A percentile compares a stretch with the other conserved stretches of the same genome.
phyloP scores from a whole-genome alignment of 2,888 invertebrate genomes.

The Cataglyphis altisquamis region DNA sequence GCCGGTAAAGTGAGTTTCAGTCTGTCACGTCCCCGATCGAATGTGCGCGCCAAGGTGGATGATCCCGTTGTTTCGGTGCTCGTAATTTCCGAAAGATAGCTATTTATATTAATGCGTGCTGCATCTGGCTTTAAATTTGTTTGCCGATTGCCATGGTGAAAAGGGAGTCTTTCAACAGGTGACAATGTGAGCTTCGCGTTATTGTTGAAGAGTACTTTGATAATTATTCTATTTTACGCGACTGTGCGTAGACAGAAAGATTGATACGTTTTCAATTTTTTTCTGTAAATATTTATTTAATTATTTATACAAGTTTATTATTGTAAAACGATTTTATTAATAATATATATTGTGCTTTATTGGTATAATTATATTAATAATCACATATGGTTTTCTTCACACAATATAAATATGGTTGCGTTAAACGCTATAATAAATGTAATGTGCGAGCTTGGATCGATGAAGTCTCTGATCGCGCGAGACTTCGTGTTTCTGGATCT shows the following conservation, averaged over 20 bases:
- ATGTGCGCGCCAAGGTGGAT: conserved; percentile 31
- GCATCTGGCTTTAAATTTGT: conserved; percentile 37
- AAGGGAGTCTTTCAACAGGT: conserved; percentile 39
- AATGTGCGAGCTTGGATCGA: conserved; percentile 23
- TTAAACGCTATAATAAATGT: conserved; percentile 8
- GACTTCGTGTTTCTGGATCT: conserved; percentile 17
- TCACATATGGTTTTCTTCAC: background rate
- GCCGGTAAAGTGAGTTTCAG: conserved; percentile 92
- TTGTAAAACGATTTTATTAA: background rate
- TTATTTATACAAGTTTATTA: background rate
- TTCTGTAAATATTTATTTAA: background rate
- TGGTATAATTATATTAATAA: background rate
- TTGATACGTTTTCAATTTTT: background rate
- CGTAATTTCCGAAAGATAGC: background rate
- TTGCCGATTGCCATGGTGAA: conserved; percentile 45
- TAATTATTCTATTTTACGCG: background rate
- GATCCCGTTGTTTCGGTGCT: conserved; percentile 34
- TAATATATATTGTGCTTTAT: background rate
- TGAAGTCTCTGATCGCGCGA: background rate
- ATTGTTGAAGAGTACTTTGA: background rate
- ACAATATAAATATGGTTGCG: background rate
- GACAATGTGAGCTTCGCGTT: background rate
- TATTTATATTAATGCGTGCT: conserved; percentile 1
- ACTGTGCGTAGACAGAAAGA: background rate
- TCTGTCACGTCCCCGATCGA: background rate